Conservation (phyloP, 1,140 invertebrate genomes). For the Samia ricini region DNA sequence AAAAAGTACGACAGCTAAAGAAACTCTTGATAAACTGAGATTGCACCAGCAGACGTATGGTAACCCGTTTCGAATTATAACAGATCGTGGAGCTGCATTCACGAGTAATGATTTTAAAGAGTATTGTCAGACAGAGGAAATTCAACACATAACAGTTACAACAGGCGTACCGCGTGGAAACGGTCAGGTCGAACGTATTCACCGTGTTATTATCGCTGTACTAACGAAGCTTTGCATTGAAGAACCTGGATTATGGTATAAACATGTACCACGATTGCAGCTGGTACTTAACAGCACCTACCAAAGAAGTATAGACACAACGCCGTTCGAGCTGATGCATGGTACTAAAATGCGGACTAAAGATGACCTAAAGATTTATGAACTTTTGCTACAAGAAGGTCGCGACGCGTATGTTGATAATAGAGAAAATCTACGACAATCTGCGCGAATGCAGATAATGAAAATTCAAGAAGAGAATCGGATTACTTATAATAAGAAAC, state of each 20-base stretch:
- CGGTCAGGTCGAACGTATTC: slow-evolving; percentile 32
- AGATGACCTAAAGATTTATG: neutral
- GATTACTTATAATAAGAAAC: slow-evolving; percentile 31
- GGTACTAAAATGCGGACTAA: slow-evolving; percentile 7
- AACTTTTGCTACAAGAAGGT: slow-evolving; percentile 10
- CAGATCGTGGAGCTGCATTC: slow-evolving; percentile 12
- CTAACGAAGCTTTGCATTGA: slow-evolving; percentile 18
- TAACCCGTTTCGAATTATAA: slow-evolving; percentile 4
- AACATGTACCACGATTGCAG: slow-evolving; percentile 12
- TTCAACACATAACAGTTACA: slow-evolving; percentile 24
- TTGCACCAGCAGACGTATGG: slow-evolving; percentile 9
- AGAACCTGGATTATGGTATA: slow-evolving; percentile 13
- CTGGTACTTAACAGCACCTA: slow-evolving; percentile 12
- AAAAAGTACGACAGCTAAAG: slow-evolving; percentile 5
- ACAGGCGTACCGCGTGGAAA: slow-evolving; percentile 35
- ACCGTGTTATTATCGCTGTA: slow-evolving; percentile 14
- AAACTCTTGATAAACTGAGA: neutral
- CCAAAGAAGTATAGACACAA: slow-evolving; percentile 13
- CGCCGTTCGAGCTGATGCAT: slow-evolving; percentile 13
- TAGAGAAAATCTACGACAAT: slow-evolving; percentile 30
- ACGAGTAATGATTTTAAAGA: slow-evolving; percentile 7
- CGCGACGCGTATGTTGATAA: slow-evolving; percentile 7
- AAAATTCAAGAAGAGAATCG: slow-evolving; percentile 47
- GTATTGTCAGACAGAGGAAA: slow-evolving; percentile 19
- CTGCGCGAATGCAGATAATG: slow-evolving; percentile 35